Base-by-base conservation (phyloP, 1,140 invertebrate species). In the Radopholus similis region DNA sequence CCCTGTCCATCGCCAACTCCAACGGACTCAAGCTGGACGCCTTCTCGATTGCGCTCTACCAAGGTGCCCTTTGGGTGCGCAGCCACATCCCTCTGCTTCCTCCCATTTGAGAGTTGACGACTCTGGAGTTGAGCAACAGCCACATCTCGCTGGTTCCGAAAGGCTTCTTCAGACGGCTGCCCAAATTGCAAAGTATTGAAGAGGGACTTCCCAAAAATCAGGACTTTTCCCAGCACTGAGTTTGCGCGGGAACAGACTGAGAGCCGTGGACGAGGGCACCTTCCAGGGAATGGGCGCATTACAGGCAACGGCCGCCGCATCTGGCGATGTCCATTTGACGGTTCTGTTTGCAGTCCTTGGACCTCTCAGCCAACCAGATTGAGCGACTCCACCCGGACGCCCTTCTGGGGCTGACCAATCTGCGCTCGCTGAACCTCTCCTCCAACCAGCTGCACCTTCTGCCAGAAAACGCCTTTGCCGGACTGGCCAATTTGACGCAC, bases 21-120 rank as follows among this genome's bases (percentile, higher is more conserved):
- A 62, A 62, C 9, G 58, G 58, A 15, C 28, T 62, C 11, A 62
- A 62, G 44, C 44, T 62, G 18, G 58, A 62, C 30, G 34, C 58
- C 15, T 62, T 62, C 44, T 62, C 58, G 1, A 62, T 62, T 23
- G 40, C 40, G 13, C 34, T 62, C 15, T 62, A 62, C 44, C 58
- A 62, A 26, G 26, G 38, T 59, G n/a, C n/a, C n/a, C n/a, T n/a
- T n/a, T n/a, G n/a, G n/a, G n/a, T n/a, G n/a, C n/a, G n/a, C n/a
- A n/a, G n/a, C n/a, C n/a, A n/a, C n/a, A n/a, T n/a, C n/a, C n/a
- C n/a, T n/a, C 15, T 42, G 21, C 11, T 35, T 44, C 4, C n/a
- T 44, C 13, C 40, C 11, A 34, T 58, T 32, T 34, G 32, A 23
- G 2, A 2, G 15, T 58, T 38, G 18, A 21, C 18, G 30, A 23